Evolutionary conservation across 2,888 invertebrate genomes (phyloP).

Genomic region (Sesia bembeciformis): DNA sequence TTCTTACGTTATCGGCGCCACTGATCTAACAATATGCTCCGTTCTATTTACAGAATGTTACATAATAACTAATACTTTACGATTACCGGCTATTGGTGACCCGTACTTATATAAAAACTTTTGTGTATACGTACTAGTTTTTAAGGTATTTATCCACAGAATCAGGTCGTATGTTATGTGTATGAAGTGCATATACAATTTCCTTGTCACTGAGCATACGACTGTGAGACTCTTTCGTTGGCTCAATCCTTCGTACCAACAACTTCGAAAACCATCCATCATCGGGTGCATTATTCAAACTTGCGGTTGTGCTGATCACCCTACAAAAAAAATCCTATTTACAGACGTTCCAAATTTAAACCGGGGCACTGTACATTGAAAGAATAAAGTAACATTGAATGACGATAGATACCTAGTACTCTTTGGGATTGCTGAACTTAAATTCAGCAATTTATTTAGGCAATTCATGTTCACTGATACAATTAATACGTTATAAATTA

Average conservation of each 20-base stretch:
- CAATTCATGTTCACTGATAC: conserved; percentile 45
- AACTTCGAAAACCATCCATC: conserved; percentile 94
- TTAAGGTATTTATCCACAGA: conserved; percentile 88
- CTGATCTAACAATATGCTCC: conserved; percentile 10
- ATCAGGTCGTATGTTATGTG: conserved; percentile 95
- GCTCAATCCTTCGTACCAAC: conserved; percentile 92
- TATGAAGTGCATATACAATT: conserved; percentile 94
- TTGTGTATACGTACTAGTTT: conserved; percentile 85
- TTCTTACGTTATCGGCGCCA: conserved; percentile 6
- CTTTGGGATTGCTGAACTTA: conserved; percentile 45
- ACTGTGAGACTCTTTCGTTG: conserved; percentile 96
- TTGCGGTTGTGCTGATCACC: conserved; percentile 49
- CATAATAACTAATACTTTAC: conserved; percentile 30
- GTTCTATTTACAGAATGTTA: conserved; percentile 56
- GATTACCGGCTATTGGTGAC: background rate
- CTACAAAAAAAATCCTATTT: conserved; percentile 41
- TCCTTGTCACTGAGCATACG: conserved; percentile 97
- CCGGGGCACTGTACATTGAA: conserved; percentile 11
- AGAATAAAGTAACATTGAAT: conserved; percentile 3
- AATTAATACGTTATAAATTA: conserved; percentile 1
- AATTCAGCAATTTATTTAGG: conserved; percentile 44
- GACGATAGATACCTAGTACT: conserved; percentile 44
- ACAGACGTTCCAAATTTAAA: conserved; percentile 30
- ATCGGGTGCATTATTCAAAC: conserved; percentile 39
- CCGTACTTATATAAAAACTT: conserved; percentile 17